Base-by-base conservation (phyloP, 2,113 vertebrate species). In the Lathamus discolor region DNA sequence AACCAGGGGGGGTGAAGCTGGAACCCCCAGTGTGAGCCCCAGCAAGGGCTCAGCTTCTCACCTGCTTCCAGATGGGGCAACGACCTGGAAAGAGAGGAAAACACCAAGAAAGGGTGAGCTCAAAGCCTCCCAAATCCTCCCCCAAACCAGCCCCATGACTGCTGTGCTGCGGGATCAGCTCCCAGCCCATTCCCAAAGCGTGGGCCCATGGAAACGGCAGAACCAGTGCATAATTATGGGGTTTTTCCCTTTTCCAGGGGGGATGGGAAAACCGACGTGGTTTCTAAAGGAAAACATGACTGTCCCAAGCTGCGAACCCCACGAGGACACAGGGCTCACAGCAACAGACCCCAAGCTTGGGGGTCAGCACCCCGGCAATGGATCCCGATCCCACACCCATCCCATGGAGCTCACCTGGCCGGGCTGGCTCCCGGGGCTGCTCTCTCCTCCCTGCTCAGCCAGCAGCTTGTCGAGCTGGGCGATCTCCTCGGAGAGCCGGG, bases 401-500 rank as follows among this genome's bases (percentile, higher is more conserved):
- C 22, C 57, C 59, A 11, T 16, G 6, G 13, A 4, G 8, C 75
- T 43, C 63, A 93, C 92, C 86, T 86, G 86, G 8, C 49, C 73
- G 13, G 55, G 20, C 19, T 57, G 57, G 22, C 4, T 23, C 12
- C 63, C n/a, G 13, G 67, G 6, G 24, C 52, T 37, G 1, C 29
- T 27, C 10, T 92, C 91, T 25, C 35, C 79, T 28, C 91, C 93
- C n/a, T 92, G 76, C 43, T 89, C 61, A 1, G 46, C 41, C 61
- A 96, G 74, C n/a, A 96, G 86, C 41, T 92, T 72, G 35, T 95
- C 92, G 2, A 95, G 82, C 55, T 85, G 95, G 27, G 91, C 83
- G 8, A 91, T 89, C 88, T 96, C 90, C 74, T 93, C 83, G 0
- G 23, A 52, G 13, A 96, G 89, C 5, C 48, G 64, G 14, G 88